A percentile compares a stretch with the other conserved stretches of the same genome.
Evolutionary conservation across 2,888 invertebrate genomes (phyloP).

Genomic region (Hypena proboscidalis): DNA sequence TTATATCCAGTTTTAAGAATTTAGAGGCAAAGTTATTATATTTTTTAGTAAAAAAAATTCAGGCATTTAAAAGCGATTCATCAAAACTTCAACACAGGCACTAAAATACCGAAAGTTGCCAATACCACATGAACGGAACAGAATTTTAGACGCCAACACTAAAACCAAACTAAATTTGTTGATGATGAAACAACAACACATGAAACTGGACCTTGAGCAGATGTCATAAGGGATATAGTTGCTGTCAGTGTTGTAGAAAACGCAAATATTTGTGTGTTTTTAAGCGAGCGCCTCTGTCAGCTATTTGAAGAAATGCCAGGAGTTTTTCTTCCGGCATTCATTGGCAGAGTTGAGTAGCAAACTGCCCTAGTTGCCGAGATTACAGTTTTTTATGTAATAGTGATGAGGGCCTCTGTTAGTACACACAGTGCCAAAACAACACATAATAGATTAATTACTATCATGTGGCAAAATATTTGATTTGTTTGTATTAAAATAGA

Average conservation of each 20-base stretch:
- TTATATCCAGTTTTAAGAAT: too few species aligned
- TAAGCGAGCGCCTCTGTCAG: constrained; percentile 52
- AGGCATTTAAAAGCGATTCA: constrained; percentile 32
- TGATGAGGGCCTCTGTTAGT: neutral
- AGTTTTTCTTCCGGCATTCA: constrained; percentile 53
- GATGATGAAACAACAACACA: constrained; percentile 32
- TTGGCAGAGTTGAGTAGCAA: constrained; percentile 42
- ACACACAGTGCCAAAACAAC: neutral
- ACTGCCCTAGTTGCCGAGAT: constrained; percentile 38
- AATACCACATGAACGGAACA: constrained; percentile 30
- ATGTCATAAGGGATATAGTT: constrained; percentile 18
- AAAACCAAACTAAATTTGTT: constrained; percentile 27
- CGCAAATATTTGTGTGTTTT: constrained; percentile 33
- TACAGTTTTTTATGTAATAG: constrained; percentile 25
- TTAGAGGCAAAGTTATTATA: too few species aligned
- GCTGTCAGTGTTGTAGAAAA: constrained; percentile 13
- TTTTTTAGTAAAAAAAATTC: too few species aligned
- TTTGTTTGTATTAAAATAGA: too few species aligned
- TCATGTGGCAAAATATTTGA: neutral
- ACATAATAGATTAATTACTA: neutral
- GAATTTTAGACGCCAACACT: constrained; percentile 41
- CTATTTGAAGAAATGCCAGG: constrained; percentile 58
- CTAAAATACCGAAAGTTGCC: constrained; percentile 25
- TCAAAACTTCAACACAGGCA: constrained; percentile 38
- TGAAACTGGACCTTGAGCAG: constrained; percentile 28